Base-by-base conservation (phyloP, 2,888 invertebrate genomes). In the Torymus texanus region DNA sequence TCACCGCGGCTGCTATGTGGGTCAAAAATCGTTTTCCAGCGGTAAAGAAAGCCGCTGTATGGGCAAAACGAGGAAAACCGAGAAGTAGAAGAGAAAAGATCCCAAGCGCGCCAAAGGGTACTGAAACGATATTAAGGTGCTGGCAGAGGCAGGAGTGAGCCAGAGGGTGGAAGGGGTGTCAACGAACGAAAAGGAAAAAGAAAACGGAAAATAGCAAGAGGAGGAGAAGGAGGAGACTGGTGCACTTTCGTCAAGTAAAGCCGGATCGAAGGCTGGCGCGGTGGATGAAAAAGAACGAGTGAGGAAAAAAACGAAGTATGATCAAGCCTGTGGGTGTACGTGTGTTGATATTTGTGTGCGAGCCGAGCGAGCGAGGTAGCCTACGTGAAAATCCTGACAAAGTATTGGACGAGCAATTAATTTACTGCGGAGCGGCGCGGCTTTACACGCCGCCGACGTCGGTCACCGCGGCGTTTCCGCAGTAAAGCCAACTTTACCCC, bases 341-440 rank as follows among this genome's bases (percentile, higher is more conserved):
- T 62, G 21, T 29, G 63, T 14, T 21, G 24, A 14, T 21, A 16
- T 14, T 18, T 18, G 63, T 13, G 51, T 18, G 58, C 29, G 63
- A 78, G 55, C 55, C 29, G 63, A 78, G 55, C 55, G 68, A 65
- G 58, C 14, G 61, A 51, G 68, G 24, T 12, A 53, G 72, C 21
- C 50, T 21, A 29, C 81, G 73, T 76, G 79, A 83, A 84, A 84
- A 84, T 84, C 84, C 83, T 79, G 82, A 82, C 84, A 80, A 83
- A 84, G 83, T 84, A 85, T 84, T 83, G 83, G 83, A 84, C 83
- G 80, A 82, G 83, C 85, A 84, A 86, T 85, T 86, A 86, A 86
- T 86, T 86, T 84, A 84, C 85, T 83, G 84, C 83, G 83, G 83
- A 80, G 82, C 82, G 80, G 18, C 81, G 79, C 78, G 82, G 84